Evolutionary conservation across 2,113 vertebrate species (phyloP).

Genomic region (Bothrops jararaca): DNA sequence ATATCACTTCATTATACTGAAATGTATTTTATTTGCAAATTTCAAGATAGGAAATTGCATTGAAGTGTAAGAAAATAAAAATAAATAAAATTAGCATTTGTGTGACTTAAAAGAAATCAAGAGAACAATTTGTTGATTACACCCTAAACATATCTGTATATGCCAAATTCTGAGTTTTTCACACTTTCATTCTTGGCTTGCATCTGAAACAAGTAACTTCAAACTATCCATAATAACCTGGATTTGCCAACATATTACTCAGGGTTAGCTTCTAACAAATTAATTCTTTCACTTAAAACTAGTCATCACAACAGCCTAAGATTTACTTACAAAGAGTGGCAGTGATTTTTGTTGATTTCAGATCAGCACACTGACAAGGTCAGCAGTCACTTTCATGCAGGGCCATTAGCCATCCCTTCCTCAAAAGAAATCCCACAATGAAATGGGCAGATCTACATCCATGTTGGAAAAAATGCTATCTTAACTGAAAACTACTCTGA

Average conservation of each 20-base stretch:
- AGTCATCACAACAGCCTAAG: background rate
- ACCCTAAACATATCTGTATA: background rate
- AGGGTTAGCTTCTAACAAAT: slow-evolving; percentile 10
- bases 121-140: background rate
- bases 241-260: background rate
- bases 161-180: background rate
- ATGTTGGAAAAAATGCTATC: slow-evolving; percentile 36
- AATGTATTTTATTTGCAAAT: background rate
- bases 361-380: slow-evolving; percentile 20
- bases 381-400: background rate
- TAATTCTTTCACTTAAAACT: background rate
- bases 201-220: background rate
- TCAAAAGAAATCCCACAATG: slow-evolving; percentile 13
- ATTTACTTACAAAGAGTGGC: background rate
- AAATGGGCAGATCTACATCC: slow-evolving; percentile 27
- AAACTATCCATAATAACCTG: background rate
- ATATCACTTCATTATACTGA: background rate
- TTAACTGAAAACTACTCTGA: slow-evolving; percentile 52
- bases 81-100: background rate
- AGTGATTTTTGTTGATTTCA: slow-evolving; percentile 16
- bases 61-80: background rate
- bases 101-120: background rate
- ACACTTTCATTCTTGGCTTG: background rate
- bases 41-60: background rate
- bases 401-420: slow-evolving; percentile 25